phyloP scores from a whole-genome alignment of 1,140 invertebrate species.

The Neodiprion virginianus region DNA sequence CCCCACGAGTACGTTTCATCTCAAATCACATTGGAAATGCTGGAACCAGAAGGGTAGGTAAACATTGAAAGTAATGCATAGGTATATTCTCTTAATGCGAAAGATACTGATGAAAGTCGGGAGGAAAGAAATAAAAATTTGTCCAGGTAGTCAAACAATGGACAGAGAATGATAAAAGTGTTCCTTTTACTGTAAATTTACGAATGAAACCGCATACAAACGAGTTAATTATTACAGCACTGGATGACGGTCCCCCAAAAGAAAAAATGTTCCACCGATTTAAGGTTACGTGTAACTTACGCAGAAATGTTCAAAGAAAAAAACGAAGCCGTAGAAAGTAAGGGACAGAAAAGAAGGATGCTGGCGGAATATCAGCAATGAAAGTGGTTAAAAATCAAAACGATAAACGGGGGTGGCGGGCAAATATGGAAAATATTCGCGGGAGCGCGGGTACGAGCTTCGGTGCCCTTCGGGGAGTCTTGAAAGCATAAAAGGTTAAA shows the following conservation, averaged over 20 bases:
- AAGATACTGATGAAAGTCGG: too few species aligned
- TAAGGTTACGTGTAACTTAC: background rate
- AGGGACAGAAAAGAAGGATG: background rate
- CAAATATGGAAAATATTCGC: background rate
- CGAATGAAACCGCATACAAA: too few species aligned
- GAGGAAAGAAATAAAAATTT: too few species aligned
- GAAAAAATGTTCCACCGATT: background rate
- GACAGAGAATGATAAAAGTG: too few species aligned
- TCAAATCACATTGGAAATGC: conserved; percentile 69
- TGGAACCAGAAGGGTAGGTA: conserved; percentile 34
- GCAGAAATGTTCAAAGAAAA: background rate
- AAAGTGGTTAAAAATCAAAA: background rate
- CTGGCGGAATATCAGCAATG: background rate
- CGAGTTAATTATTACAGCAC: too few species aligned
- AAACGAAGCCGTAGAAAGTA: background rate
- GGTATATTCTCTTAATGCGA: background rate
- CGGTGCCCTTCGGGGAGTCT: background rate
- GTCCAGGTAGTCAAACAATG: too few species aligned
- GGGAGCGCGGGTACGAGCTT: background rate
- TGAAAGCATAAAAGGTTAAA: background rate
- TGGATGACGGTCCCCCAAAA: too few species aligned
- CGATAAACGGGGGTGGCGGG: background rate
- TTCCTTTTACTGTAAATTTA: too few species aligned
- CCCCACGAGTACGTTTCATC: conserved; percentile 70
- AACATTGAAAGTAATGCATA: background rate